These are phyloP conservation scores for Ceratitis capitata DNA, from an alignment of 1,140 invertebrate species.

Conservation along the genomic window DNA sequence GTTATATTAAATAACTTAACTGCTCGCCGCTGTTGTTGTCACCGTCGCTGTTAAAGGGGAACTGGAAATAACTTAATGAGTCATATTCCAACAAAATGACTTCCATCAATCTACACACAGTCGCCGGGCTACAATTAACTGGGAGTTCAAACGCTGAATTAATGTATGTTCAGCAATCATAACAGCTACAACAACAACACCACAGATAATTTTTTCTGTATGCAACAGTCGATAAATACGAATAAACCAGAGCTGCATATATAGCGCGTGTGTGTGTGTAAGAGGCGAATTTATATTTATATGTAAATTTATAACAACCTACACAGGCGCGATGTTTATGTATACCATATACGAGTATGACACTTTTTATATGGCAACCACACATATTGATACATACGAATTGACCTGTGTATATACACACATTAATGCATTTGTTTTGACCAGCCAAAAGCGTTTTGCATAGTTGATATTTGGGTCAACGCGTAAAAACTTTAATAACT, in stretches of 20 bases:
- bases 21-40: background rate
- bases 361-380: background rate
- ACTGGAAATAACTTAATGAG: background rate
- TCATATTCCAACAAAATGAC: conserved; percentile 1
- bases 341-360: too few relatives aligned
- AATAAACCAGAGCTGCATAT: too few relatives aligned
- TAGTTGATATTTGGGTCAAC: conserved; percentile 17
- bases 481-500: conserved; percentile 14
- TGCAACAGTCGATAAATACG: too few relatives aligned
- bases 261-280: background rate
- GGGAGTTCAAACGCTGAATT: background rate
- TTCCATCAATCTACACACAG: background rate
- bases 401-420: background rate
- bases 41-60: background rate
- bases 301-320: too few relatives aligned
- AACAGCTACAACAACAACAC: background rate
- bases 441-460: background rate
- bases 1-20: background rate
- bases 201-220: too few relatives aligned
- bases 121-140: background rate
- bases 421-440: background rate
- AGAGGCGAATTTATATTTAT: too few relatives aligned
- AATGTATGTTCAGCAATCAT: too few relatives aligned
- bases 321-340: too few relatives aligned
- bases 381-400: background rate